Base-by-base conservation (phyloP, 2,888 invertebrate genomes). In the Apamea sordens region DNA sequence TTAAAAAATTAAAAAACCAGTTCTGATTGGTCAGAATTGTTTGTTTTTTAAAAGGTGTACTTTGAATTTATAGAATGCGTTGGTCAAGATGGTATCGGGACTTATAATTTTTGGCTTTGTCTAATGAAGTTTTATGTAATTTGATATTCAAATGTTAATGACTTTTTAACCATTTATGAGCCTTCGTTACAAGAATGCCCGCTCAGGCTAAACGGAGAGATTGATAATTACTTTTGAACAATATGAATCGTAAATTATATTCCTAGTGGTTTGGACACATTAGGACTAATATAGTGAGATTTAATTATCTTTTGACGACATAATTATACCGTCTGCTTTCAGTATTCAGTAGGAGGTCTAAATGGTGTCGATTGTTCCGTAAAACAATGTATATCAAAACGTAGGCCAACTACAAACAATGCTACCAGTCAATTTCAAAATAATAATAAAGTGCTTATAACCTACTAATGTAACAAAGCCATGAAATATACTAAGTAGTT, bases 401-500 rank as follows among this genome's bases (percentile, higher is more conserved):
- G 65, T 67, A 69, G 67, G 41, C 73, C 41, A 59, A 77, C 47
- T 47, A 65, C n/a, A 64, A 80, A 83, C 70, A 73, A 76, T 77
- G 73, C 59, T 80, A 73, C 41, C 6, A 77, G 73, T 80, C 44
- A 71, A 77, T 76, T 80, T 76, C 36, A 67, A 83, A 84, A 82
- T 74, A 85, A 80, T 84, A 77, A 73, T 85, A 77, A 88, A 82
- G 83, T 86, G 87, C 85, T 90, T 89, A 91, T 90, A 90, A 89
- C 89, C 88, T 89, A 90, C 87, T 86, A 86, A 84, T 85, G 77
- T 91, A 89, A 94, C 92, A 93, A 94, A 92, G 89, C 87, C 88
- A 88, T 91, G 90, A 92, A 92, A 92, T 92, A 92, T 92, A 92
- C 80, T 88, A 89, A 92, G 92, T 91, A 92, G 92, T 93, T 92